Evolutionary conservation across 2,797 vertebrate species (phyloP).

Genomic region (Heliangelus exortis): DNA sequence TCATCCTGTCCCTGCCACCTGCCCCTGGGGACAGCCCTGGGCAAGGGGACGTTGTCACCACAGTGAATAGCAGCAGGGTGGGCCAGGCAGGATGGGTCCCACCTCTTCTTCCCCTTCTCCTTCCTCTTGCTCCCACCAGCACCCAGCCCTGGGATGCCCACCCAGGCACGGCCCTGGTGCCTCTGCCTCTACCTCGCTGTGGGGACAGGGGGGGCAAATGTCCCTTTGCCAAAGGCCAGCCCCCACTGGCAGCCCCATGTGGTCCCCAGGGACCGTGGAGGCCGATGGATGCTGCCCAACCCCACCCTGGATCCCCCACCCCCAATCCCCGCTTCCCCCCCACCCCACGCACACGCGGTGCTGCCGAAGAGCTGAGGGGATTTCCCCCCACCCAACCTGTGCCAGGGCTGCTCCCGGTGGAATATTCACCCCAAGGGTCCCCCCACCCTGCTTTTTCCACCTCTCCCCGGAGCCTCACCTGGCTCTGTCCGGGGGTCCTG

Average conservation of each 20-base stretch:
- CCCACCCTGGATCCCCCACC: rapidly evolving
- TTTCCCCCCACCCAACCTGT: background rate
- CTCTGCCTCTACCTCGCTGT: rapidly evolving
- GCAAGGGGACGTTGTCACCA: rapidly evolving
- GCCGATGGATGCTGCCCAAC: rapidly evolving
- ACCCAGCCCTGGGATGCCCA: rapidly evolving
- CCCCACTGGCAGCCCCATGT: rapidly evolving
- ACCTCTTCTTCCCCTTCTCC: background rate
- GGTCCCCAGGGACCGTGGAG: background rate
- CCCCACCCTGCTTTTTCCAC: rapidly evolving
- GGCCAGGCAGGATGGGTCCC: background rate
- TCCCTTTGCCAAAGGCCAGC: background rate
- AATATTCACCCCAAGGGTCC: rapidly evolving
- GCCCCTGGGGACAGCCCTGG: background rate
- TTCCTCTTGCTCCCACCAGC: rapidly evolving
- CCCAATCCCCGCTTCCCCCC: background rate
- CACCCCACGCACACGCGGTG: background rate
- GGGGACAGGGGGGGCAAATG: background rate
- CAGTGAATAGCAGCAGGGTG: background rate
- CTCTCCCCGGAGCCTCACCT: background rate
- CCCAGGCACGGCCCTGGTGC: rapidly evolving
- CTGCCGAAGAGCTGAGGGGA: background rate
- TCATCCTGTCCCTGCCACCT: background rate
- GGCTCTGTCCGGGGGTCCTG: background rate
- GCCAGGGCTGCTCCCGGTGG: rapidly evolving